phyloP scores from a whole-genome alignment of 2,113 vertebrate genomes.

The Stigmatopora argus region DNA sequence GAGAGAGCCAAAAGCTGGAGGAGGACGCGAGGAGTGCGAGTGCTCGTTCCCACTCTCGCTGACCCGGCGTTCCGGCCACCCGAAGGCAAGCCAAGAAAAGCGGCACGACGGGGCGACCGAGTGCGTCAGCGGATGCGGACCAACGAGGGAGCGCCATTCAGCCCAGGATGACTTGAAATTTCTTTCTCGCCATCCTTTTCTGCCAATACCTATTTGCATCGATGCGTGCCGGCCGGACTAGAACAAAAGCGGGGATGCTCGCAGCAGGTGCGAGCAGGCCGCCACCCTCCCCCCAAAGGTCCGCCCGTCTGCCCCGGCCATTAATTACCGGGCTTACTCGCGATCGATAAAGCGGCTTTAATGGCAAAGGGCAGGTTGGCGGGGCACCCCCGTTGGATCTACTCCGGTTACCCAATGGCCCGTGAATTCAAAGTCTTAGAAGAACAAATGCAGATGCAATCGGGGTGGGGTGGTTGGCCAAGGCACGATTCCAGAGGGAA shows the following conservation, averaged over 20 bases:
- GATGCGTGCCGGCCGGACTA: not conserved
- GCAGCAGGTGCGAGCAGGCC: constrained; percentile 26
- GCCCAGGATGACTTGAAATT: not conserved
- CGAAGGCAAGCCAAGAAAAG: constrained; percentile 58
- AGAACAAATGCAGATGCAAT: constrained; percentile 37
- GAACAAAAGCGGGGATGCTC: constrained; percentile 21
- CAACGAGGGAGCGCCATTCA: constrained; percentile 24
- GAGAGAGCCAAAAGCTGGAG: constrained; percentile 29
- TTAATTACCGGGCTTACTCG: constrained; percentile 58
- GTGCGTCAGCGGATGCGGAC: constrained; percentile 62
- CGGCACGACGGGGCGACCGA: constrained; percentile 55
- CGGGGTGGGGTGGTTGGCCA: constrained; percentile 30
- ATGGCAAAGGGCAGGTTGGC: constrained; percentile 47
- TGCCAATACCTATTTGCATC: not conserved
- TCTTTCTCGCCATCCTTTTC: no score
- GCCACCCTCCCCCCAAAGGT: constrained; percentile 6
- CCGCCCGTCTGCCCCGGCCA: constrained; percentile 24
- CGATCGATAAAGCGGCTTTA: constrained; percentile 59
- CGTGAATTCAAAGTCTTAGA: constrained; percentile 40
- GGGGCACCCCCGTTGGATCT: constrained; percentile 45
- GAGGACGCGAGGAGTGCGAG: constrained; percentile 34
- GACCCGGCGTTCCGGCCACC: constrained; percentile 59
- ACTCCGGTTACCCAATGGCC: constrained; percentile 42
- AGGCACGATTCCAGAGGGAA: constrained; percentile 32
- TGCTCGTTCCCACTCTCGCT: constrained; percentile 58